phyloP scores from a whole-genome alignment of 2,797 vertebrate genomes.

The Myiothlypis coronata region DNA sequence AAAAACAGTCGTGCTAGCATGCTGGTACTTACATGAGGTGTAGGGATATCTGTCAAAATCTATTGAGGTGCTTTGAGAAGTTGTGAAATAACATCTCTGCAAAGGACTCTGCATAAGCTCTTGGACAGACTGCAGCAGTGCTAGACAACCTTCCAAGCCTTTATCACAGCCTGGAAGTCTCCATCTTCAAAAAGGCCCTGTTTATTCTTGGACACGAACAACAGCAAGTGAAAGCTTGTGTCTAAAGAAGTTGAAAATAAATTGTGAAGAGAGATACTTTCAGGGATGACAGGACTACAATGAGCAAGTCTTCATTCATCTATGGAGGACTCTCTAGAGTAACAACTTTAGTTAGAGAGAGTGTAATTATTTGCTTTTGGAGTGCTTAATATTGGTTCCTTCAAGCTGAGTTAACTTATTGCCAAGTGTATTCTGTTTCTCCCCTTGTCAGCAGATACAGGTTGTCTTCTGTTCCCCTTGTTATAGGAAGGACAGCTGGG shows the following conservation, averaged over 20 bases:
- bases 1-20: background rate
- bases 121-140: background rate
- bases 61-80: background rate
- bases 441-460: background rate
- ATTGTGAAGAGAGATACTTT: background rate
- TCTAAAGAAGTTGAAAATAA: background rate
- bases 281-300: background rate
- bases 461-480: background rate
- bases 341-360: slow-evolving; percentile 1
- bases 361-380: slow-evolving; percentile 6
- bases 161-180: background rate
- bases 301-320: background rate
- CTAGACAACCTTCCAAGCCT: background rate
- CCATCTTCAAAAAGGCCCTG: background rate
- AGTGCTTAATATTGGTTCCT: slow-evolving; percentile 9
- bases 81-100: background rate
- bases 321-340: background rate
- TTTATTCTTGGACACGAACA: background rate
- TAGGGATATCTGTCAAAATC: slow-evolving; percentile 8
- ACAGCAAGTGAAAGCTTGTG: background rate
- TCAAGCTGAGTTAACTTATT: background rate
- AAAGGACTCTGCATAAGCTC: background rate
- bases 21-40: background rate
- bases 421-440: background rate
- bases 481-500: background rate